Base-by-base conservation (phyloP, 2,113 vertebrate genomes). In the Nannospalax galili region DNA sequence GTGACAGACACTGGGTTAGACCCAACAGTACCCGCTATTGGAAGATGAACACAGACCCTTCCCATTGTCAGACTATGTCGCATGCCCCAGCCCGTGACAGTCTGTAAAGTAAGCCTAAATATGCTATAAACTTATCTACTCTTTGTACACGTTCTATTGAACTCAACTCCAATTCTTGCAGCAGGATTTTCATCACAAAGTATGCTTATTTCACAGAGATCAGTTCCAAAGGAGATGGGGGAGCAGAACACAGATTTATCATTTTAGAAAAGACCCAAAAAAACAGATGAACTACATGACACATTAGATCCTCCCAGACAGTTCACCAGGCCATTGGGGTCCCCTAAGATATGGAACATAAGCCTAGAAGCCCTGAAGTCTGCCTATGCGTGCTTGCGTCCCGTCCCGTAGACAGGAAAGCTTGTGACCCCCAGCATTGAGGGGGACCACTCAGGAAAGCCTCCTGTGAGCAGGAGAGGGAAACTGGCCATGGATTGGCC, bases 321-420 rank as follows among this genome's bases (percentile, higher is more conserved):
- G 3, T 45, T 10, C 15, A n/a, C n/a, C 3, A 56, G 15, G 69
- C 4, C 42, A 1, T 9, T n/a, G 58, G 28, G 52, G 4, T 4
- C 3, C n/a, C 4, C 37, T 6, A 12, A 42, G 11, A 42, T 30
- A 19, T 1, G 32, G 28, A 17, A 78, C 40, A 0, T 3, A n/a
- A 45, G 30, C 1, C 14, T 7, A 30, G 16, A 0, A 16, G 24
- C 0, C 4, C 1, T 40, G 15, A 12, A 2, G 7, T 7, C 28
- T 3, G 9, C 5, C 22, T 26, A 9, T 2, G 22, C 30, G 82
- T 7, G 56, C 30, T 32, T n/a, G n/a, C n/a, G n/a, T n/a, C n/a
- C n/a, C n/a, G n/a, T n/a, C n/a, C n/a, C n/a, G n/a, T n/a, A n/a
- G n/a, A n/a, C n/a, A 58, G 58, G 58, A 58, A 16, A 58, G 16